These are phyloP conservation scores for Geophilus truncorum DNA, from an alignment of 2,888 invertebrate genomes.

Conservation along the genomic window DNA sequence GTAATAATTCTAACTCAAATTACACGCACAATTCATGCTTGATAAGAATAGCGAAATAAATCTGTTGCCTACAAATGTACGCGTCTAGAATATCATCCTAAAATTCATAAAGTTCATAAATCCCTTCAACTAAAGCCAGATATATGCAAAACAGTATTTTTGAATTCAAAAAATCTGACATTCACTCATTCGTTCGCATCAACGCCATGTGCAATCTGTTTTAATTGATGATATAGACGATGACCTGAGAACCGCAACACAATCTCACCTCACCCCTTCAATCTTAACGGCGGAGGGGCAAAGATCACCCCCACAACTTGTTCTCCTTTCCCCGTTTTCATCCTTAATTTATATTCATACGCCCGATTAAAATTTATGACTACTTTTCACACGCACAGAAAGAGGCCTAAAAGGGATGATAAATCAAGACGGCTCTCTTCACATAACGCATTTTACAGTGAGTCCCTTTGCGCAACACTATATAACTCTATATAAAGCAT, in stretches of 20 bases:
- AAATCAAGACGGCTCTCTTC: constrained; percentile 20
- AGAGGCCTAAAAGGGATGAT: constrained; percentile 9
- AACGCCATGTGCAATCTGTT: not conserved
- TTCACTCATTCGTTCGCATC: too few species aligned
- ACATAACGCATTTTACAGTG: not conserved
- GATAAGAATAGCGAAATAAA: not conserved
- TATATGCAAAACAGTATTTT: too few species aligned
- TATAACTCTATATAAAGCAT: not conserved
- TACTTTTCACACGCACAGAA: not conserved
- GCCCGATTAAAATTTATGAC: constrained; percentile 23
- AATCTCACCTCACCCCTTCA: not conserved
- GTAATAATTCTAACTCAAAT: constrained; percentile 6
- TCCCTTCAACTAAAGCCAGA: too few species aligned
- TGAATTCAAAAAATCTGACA: too few species aligned
- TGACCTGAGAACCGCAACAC: not conserved
- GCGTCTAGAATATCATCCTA: not conserved
- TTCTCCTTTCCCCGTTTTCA: not conserved
- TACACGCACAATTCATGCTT: not conserved
- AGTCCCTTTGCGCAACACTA: not conserved
- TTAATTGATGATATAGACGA: not conserved
- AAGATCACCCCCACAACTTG: not conserved
- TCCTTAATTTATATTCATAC: constrained; percentile 29
- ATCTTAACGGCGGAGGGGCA: not conserved
- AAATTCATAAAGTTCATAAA: too few species aligned
- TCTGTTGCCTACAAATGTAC: not conserved